Conservation (phyloP, 2,113 vertebrate genomes). For the Panthera leo region DNA sequence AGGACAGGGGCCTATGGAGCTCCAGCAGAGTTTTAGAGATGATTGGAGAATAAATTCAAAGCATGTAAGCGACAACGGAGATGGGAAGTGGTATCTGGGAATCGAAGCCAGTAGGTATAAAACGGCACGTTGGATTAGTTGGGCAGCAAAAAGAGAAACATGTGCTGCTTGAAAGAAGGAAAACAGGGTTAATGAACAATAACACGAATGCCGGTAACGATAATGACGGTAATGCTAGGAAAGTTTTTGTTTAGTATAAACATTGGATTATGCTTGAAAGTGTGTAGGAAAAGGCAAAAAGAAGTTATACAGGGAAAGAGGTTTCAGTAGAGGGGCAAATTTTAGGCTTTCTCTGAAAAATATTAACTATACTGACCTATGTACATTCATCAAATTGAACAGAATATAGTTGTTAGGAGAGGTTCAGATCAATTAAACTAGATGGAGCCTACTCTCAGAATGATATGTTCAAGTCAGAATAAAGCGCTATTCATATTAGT, state of each 20-base stretch:
- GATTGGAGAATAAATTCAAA: not conserved
- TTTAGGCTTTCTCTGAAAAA: slow-evolving; percentile 31
- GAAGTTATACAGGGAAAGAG: not conserved
- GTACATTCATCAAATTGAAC: not conserved
- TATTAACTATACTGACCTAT: not conserved
- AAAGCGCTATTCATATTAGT: not conserved
- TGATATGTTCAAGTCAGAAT: not conserved
- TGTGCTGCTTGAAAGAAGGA: not conserved
- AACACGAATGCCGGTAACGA: not conserved
- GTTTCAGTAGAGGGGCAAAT: not conserved
- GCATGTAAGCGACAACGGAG: not conserved
- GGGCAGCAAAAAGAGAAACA: not conserved
- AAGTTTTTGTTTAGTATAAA: not conserved
- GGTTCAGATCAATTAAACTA: not conserved
- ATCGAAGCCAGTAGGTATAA: not conserved
- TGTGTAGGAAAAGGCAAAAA: not conserved
- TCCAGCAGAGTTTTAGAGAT: not conserved
- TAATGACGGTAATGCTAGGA: not conserved
- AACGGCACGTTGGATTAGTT: not conserved
- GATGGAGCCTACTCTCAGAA: not conserved
- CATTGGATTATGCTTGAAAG: not conserved
- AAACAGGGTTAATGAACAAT: not conserved
- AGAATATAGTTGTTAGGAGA: not conserved
- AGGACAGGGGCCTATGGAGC: not conserved
- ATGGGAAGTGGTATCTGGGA: not conserved